These are phyloP conservation scores for Rhabdornis inornatus DNA, from an alignment of 2,113 vertebrate species.

Conservation along the genomic window DNA sequence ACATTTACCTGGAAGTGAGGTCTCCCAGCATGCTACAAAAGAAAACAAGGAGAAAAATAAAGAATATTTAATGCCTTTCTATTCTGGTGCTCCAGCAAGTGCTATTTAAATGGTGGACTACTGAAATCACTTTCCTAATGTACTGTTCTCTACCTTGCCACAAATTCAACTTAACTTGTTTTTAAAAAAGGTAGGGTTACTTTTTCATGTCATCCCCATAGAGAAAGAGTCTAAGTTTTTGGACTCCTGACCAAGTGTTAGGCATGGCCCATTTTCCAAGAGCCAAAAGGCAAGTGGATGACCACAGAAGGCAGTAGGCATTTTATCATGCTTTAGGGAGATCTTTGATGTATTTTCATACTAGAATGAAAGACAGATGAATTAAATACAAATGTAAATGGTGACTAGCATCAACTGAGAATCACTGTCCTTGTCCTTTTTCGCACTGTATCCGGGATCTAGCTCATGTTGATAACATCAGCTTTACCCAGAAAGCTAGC, in stretches of 20 bases:
- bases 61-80: background rate
- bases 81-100: background rate
- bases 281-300: background rate
- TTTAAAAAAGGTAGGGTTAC: background rate
- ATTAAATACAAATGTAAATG: background rate
- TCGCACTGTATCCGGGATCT: background rate
- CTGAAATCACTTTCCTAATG: background rate
- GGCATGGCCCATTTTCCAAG: background rate
- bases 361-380: background rate
- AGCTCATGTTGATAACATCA: background rate
- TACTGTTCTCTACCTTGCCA: background rate
- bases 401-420: background rate
- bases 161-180: background rate
- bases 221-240: background rate
- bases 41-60: slow-evolving; percentile 4
- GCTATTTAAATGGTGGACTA: background rate
- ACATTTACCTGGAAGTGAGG: slow-evolving; percentile 77
- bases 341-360: background rate
- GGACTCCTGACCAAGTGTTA: background rate
- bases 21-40: slow-evolving; percentile 77
- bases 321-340: background rate
- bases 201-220: background rate
- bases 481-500: background rate
- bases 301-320: background rate
- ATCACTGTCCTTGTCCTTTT: background rate